phyloP scores from a whole-genome alignment of 2,113 vertebrate genomes.

The Aphelocoma coerulescens region DNA sequence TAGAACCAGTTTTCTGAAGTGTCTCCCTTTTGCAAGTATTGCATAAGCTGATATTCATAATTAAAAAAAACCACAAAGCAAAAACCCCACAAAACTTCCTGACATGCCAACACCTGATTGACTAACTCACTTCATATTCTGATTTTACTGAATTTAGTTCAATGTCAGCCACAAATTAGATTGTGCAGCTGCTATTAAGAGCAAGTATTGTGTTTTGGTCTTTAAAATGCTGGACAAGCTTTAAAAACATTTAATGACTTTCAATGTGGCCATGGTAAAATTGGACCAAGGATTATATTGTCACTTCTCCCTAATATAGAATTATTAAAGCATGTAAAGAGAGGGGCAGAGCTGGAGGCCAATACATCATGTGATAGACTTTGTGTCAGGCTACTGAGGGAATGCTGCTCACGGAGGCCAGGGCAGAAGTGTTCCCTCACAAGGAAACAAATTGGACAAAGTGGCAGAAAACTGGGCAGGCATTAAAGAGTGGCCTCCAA shows the following conservation, averaged over 20 bases:
- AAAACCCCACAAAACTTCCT: neutral
- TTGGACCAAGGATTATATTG: conserved; percentile 23
- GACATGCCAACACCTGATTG: neutral
- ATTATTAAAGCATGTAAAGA: conserved; percentile 35
- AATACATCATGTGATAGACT: conserved; percentile 42
- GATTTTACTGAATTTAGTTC: neutral
- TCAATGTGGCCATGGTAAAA: neutral
- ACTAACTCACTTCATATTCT: neutral
- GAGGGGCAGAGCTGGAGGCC: neutral
- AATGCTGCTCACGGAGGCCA: neutral
- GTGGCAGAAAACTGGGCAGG: neutral
- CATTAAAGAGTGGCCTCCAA: neutral
- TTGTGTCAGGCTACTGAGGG: conserved; percentile 23
- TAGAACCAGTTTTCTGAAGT: neutral
- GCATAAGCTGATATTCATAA: neutral
- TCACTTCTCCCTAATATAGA: conserved; percentile 43
- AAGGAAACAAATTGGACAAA: neutral
- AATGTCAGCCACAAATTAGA: neutral
- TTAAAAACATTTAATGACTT: neutral
- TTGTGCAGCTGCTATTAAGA: neutral
- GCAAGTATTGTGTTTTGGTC: neutral
- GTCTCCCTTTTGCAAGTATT: neutral
- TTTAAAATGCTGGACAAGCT: neutral
- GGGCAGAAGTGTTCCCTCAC: neutral
- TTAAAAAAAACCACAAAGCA: neutral